These are phyloP conservation scores for Taurulus bubalis DNA, from an alignment of 2,113 vertebrate species.

Conservation along the genomic window DNA sequence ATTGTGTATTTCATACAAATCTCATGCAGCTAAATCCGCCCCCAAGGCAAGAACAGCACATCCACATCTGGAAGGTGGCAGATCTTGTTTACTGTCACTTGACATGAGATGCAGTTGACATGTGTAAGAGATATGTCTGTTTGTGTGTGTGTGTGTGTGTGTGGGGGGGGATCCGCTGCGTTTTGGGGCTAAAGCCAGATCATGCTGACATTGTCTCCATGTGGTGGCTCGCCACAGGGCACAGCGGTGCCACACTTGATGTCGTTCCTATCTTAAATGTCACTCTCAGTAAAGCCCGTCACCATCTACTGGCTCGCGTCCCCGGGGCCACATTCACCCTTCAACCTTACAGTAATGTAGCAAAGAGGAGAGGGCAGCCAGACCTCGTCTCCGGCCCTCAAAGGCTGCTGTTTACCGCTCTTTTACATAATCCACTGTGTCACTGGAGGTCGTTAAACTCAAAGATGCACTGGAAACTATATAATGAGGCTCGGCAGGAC, in stretches of 20 bases:
- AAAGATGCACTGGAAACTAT: conserved; percentile 48
- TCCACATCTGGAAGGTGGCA: conserved; percentile 76
- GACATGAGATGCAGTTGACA: conserved; percentile 63
- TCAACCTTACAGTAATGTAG: conserved; percentile 73
- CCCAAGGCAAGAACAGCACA: conserved; percentile 41
- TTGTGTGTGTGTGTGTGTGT: not conserved
- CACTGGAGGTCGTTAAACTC: conserved; percentile 56
- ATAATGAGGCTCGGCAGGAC: conserved; percentile 49
- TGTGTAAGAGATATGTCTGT: conserved; percentile 51
- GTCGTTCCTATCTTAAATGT: conserved; percentile 79
- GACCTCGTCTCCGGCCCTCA: conserved; percentile 33
- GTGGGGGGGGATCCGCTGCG: conserved; percentile 32
- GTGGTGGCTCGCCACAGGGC: conserved; percentile 65
- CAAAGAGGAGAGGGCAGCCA: conserved; percentile 63
- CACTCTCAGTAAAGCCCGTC: conserved; percentile 69
- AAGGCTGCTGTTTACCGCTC: conserved; percentile 64
- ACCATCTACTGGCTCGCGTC: conserved; percentile 52
- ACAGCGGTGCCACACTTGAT: conserved; percentile 68
- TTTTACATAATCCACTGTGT: conserved; percentile 72
- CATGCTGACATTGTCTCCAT: conserved; percentile 70
- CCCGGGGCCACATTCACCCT: conserved; percentile 74
- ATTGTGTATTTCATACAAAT: conserved; percentile 35
- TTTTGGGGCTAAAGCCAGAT: conserved; percentile 67
- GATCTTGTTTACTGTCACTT: conserved; percentile 61
- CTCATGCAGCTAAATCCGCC: conserved; percentile 44